Evolutionary conservation across 2,888 invertebrate species (phyloP).

Genomic region (Mesorhabditis belari): DNA sequence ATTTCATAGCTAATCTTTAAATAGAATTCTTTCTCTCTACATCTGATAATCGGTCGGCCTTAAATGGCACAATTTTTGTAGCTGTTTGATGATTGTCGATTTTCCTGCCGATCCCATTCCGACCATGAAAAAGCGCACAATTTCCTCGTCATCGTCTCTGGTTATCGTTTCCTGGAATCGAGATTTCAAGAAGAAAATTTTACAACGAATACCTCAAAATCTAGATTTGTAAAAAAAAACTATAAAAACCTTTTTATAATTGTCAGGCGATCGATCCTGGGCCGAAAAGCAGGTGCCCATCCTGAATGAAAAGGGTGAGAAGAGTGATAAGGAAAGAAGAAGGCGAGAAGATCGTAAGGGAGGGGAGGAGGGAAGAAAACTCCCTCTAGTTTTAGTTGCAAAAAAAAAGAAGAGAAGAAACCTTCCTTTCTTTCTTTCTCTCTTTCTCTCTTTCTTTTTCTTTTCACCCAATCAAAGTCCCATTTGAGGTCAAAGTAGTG

Average conservation of each 20-base stretch:
- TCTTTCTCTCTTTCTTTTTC: too few relatives aligned
- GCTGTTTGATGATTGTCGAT: slow-evolving; percentile 44
- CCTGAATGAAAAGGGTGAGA: background rate
- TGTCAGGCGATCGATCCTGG: slow-evolving; percentile 5
- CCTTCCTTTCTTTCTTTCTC: too few relatives aligned
- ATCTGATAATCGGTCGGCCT: slow-evolving; percentile 38
- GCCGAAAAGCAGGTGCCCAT: slow-evolving; percentile 6
- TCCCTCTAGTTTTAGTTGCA: too few relatives aligned
- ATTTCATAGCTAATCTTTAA: slow-evolving; percentile 3
- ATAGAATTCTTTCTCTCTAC: background rate
- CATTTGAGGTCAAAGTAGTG: background rate
- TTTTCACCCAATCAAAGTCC: background rate
- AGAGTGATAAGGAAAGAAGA: background rate
- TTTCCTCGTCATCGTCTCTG: slow-evolving; percentile 10
- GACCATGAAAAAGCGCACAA: slow-evolving; percentile 46
- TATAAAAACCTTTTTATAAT: slow-evolving; percentile 1
- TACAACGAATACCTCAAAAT: too few relatives aligned
- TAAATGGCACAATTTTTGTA: slow-evolving; percentile 38
- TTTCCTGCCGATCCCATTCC: slow-evolving; percentile 50
- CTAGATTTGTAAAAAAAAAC: too few relatives aligned
- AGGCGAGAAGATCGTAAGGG: background rate
- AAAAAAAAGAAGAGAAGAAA: too few relatives aligned
- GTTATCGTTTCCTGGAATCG: background rate
- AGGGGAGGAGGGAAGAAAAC: background rate
- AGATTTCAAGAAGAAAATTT: too few relatives aligned